phyloP scores from a whole-genome alignment of 2,113 vertebrate species.

The Marmota monax region DNA sequence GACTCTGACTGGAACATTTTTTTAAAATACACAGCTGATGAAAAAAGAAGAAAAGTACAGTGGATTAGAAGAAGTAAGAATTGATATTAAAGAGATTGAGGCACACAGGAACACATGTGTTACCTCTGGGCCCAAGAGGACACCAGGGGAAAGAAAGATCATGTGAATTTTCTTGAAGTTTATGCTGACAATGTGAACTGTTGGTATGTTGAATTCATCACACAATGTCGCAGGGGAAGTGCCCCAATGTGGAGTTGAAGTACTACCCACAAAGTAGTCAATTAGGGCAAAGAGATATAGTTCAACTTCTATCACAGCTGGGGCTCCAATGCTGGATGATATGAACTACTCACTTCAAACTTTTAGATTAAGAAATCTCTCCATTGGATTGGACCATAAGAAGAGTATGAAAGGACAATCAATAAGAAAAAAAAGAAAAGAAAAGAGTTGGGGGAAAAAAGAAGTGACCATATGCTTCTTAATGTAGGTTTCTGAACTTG shows the following conservation, averaged over 20 bases:
- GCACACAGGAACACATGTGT: too few species aligned
- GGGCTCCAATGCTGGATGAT: fast-evolving
- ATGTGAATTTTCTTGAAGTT: neutral
- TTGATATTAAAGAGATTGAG: neutral
- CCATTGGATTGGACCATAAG: neutral
- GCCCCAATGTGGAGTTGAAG: neutral
- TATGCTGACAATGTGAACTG: neutral
- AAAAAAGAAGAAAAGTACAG: neutral
- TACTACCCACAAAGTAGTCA: neutral
- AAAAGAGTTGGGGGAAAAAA: neutral
- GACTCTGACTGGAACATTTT: neutral
- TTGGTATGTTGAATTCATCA: neutral
- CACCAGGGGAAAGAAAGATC: neutral
- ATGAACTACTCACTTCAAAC: neutral
- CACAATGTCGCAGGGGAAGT: neutral
- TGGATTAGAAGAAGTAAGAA: neutral
- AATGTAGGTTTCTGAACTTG: neutral
- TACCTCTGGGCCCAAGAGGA: neutral
- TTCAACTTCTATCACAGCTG: neutral
- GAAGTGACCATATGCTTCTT: fast-evolving
- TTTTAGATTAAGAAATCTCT: neutral
- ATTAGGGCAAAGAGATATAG: neutral
- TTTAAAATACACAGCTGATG: neutral
- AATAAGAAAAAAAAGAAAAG: too few species aligned
- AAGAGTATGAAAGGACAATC: neutral